Conservation (phyloP, 2,888 invertebrate genomes). For the Zele albiditarsus region DNA sequence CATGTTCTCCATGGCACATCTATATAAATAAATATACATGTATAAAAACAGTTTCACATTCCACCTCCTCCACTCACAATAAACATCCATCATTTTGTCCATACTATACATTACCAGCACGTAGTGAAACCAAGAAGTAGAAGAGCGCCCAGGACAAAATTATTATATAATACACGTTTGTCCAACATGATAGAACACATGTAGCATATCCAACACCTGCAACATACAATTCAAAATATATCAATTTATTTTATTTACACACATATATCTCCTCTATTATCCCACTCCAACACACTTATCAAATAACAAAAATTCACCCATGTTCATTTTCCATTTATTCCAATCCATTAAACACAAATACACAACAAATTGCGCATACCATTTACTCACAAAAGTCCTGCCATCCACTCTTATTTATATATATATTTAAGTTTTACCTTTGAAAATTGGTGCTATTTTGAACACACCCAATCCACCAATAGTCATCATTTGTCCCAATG, state of each 20-base stretch:
- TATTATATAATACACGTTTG: slow-evolving; percentile 99
- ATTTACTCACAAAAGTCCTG: no score
- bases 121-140: slow-evolving; percentile 94
- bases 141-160: slow-evolving; percentile 98
- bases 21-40: slow-evolving; percentile 63
- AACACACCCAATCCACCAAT: slow-evolving; percentile 76
- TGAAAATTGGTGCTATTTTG: slow-evolving; percentile 76
- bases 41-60: slow-evolving; percentile 12
- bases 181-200: slow-evolving; percentile 98
- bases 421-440: slow-evolving; percentile 68
- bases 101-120: slow-evolving; percentile 81
- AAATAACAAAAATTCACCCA: no score
- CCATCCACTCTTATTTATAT: no score
- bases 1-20: slow-evolving; percentile 96
- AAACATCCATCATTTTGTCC: background rate
- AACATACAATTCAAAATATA: slow-evolving; percentile 14
- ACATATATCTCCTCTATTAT: no score
- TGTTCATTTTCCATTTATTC: no score
- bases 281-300: no score
- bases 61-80: no score
- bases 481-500: slow-evolving; percentile 78
- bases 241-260: background rate
- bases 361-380: no score
- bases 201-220: slow-evolving; percentile 96
- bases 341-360: no score